These are phyloP conservation scores for Mungos mungo DNA, from an alignment of 2,113 vertebrate genomes.

Conservation along the genomic window DNA sequence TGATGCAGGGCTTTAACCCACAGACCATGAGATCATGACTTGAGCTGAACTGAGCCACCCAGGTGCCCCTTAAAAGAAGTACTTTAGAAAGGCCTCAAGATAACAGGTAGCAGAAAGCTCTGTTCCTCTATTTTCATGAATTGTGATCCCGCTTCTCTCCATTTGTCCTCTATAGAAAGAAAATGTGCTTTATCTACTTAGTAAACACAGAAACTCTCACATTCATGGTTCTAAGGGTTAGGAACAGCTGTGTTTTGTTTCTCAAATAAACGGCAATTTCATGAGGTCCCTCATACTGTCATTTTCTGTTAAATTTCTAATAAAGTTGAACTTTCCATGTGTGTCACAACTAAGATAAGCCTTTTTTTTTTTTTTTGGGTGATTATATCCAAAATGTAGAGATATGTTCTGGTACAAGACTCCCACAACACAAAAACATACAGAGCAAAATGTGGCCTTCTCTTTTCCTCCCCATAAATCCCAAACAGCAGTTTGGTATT, in stretches of 20 bases:
- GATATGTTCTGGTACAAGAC: background rate
- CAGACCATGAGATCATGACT: too few species aligned
- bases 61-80: background rate
- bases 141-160: background rate
- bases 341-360: background rate
- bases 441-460: background rate
- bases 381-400: background rate
- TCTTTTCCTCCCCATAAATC: background rate
- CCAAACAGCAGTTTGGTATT: background rate
- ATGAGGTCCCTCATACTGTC: background rate
- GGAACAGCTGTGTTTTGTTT: background rate
- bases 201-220: background rate
- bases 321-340: background rate
- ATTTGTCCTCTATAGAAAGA: background rate
- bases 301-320: background rate
- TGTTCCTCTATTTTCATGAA: background rate
- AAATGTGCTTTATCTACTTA: background rate
- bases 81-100: background rate
- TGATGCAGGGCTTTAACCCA: too few species aligned
- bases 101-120: background rate
- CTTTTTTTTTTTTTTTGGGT: background rate
- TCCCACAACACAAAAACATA: background rate
- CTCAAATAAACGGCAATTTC: background rate
- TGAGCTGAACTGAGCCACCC: too few species aligned
- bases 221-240: background rate